Evolutionary conservation across 2,888 invertebrate species (phyloP), one percentile per base, ranked within the genome.

Genomic region (Heterodera filipjevi): DNA sequence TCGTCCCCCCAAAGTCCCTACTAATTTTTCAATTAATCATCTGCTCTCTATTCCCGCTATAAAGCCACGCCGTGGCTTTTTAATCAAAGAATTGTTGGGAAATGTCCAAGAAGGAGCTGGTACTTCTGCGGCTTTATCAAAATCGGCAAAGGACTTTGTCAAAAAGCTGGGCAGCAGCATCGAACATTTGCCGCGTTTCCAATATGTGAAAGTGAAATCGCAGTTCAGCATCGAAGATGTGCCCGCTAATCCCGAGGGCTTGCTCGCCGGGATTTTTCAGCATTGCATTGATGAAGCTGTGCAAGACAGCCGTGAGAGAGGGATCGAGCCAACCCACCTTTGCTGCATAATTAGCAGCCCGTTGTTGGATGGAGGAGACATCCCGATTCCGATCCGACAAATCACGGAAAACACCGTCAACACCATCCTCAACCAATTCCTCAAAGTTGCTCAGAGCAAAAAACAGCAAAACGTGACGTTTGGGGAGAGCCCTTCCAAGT

Each of bases 171-270:
- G 32, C 12, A 12, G 44, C n/a, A 32, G 30, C 12, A 71, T 71
- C 27, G 71, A 71, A 8, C 30, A 71, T 12, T 27, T 46, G 16
- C 44, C 27, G 30, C 44, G 49, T 16, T 71, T 71, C 14, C 44
- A 71, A 3, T 33, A 27, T 16, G 3, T 19, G 16, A 71, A 71
- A 14, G 14, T 27, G 3, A 44, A 30, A 14, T 32, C 32, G 27
- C 44, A 32, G 30, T 71, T 71, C 27, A 35, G n/a, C 35, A 70
- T 70, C 27, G 44, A 70, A 70, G 27, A 70, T 10, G 70, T 70
- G 1, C 71, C 71, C 3, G 2, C 16, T 0, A 30, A 32, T 3
- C 71, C 71, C 3, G 32, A 32, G 49, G 33, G 3, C 27, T 33
- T 32, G 14, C 5, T 30, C 27, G 27, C 30, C 30, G 71, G 16